A percentile compares a stretch with the other conserved stretches of the same genome.
Conservation (phyloP, 2,888 invertebrate species). For the Teleogryllus oceanicus region DNA sequence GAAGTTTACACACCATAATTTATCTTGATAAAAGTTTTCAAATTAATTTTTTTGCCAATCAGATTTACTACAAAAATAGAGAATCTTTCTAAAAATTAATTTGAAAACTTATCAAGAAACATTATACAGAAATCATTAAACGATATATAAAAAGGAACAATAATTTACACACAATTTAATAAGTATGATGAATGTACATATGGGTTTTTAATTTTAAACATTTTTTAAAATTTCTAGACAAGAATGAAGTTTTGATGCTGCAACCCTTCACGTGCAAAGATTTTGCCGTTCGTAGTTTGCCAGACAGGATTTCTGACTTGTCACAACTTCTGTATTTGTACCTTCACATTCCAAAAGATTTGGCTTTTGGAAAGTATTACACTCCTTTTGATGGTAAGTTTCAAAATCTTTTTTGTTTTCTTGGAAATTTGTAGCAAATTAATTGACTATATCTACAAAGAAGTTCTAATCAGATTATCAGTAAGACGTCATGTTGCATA, state of each 20-base stretch:
- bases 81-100: too few relatives aligned
- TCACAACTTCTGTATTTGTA: constrained; percentile 76
- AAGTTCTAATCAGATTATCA: too few relatives aligned
- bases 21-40: too few relatives aligned
- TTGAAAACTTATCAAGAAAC: too few relatives aligned
- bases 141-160: too few relatives aligned
- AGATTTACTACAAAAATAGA: too few relatives aligned
- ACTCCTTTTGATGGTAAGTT: constrained; percentile 59
- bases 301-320: constrained; percentile 87
- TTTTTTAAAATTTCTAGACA: constrained; percentile 48
- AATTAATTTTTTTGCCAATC: too few relatives aligned
- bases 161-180: background rate
- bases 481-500: too few relatives aligned
- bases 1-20: too few relatives aligned
- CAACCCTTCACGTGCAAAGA: constrained; percentile 93
- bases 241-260: constrained; percentile 74
- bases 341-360: constrained; percentile 81
- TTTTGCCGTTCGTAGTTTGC: constrained; percentile 83
- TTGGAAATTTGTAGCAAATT: too few relatives aligned
- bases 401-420: background rate
- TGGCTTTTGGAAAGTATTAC: constrained; percentile 86
- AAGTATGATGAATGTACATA: background rate
- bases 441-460: too few relatives aligned
- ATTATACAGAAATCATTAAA: too few relatives aligned
- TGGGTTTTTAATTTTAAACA: background rate